These are phyloP conservation scores for Zosterops pallidus DNA, from an alignment of 2,113 vertebrate genomes.

Conservation along the genomic window DNA sequence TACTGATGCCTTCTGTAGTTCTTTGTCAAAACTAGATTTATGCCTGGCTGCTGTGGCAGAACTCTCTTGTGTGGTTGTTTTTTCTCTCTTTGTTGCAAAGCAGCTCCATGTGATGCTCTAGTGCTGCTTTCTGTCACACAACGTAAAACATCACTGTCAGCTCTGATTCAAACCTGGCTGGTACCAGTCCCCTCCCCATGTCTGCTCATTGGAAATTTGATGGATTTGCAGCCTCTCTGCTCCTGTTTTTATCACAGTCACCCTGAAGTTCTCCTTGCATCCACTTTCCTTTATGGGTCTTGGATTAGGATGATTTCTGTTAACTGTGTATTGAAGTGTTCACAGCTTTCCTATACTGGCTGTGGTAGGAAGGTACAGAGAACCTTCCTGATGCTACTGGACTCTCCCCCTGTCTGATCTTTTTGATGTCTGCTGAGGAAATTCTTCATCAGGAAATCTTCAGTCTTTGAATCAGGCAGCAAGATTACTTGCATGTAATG, in stretches of 20 bases:
- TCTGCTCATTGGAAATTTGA: not conserved
- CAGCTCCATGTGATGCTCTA: not conserved
- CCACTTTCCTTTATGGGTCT: not conserved
- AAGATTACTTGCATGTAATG: not conserved
- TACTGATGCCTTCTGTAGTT: not conserved
- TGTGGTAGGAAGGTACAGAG: not conserved
- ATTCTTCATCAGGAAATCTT: not conserved
- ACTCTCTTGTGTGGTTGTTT: not conserved
- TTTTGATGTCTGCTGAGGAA: not conserved
- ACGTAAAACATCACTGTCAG: accelerated
- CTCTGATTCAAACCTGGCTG: not conserved
- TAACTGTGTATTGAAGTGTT: not conserved
- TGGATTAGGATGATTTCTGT: not conserved
- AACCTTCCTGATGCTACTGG: not conserved
- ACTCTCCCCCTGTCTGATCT: not conserved
- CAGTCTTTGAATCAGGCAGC: not conserved
- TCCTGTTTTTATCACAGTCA: not conserved
- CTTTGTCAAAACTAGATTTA: not conserved
- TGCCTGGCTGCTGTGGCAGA: not conserved
- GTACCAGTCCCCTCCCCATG: accelerated
- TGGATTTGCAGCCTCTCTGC: not conserved
- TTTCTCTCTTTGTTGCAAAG: not conserved
- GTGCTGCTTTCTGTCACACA: not conserved
- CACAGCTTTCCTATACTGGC: not conserved
- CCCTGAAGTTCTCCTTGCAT: not conserved